Percentiles rank a stretch among this genome's conserved stretches.
Conservation (phyloP, 2,113 vertebrate genomes). For the Lamprotornis superbus region DNA sequence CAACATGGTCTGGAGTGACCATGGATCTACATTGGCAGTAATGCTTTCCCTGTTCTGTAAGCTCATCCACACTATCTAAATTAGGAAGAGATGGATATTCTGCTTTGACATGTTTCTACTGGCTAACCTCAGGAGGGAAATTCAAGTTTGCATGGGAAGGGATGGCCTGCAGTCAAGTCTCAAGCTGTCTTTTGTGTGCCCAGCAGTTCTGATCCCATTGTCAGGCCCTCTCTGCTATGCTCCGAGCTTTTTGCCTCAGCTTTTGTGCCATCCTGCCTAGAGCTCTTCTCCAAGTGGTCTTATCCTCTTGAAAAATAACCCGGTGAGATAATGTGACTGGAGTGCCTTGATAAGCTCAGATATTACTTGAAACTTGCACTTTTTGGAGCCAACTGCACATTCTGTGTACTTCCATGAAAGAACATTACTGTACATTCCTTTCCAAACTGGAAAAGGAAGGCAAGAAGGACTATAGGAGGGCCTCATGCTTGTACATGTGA, state of each 20-base stretch:
- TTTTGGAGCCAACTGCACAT: not conserved
- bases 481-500: not conserved
- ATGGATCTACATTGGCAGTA: not conserved
- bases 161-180: not conserved
- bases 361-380: not conserved
- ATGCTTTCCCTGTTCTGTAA: not conserved
- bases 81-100: not conserved
- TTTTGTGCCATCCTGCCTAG: not conserved
- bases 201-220: not conserved
- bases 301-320: not conserved
- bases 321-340: not conserved
- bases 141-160: not conserved
- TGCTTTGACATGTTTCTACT: not conserved
- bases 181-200: not conserved
- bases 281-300: not conserved
- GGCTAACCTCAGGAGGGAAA: not conserved
- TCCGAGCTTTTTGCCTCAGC: not conserved
- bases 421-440: not conserved
- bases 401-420: not conserved
- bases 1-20: not conserved
- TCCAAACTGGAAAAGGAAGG: rapidly evolving
- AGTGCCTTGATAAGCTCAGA: not conserved
- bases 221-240: not conserved
- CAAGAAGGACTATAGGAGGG: not conserved
- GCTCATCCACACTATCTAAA: not conserved